Evolutionary conservation across 2,888 invertebrate genomes (phyloP), one percentile per base, ranked within the genome.

Genomic region (Euproctis similis): DNA sequence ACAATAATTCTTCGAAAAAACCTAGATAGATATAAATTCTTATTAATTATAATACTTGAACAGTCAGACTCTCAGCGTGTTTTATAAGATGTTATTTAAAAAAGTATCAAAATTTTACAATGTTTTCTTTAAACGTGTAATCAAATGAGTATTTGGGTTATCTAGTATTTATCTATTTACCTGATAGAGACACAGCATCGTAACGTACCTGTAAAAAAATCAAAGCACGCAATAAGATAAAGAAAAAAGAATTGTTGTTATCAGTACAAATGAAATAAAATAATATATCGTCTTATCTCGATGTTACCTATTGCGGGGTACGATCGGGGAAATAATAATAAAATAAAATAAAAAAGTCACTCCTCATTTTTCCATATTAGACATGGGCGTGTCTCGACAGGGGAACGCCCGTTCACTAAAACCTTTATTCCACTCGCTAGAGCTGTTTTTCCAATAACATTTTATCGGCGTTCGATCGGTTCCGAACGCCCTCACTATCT

Each of bases 401-500:
- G 61, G 71, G 70, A 58, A 76, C 81, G 81, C 80, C 81, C 45
- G 59, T 57, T 54, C 61, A 50, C 59, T 59, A 46, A 62, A 73
- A 63, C 73, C 67, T 67, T 73, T 65, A 56, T 53, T 48, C 64
- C 53, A 58, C 59, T 56, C 62, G 57, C 65, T 80, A 82, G 65
- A 77, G 81, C 62, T 69, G 70, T 70, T 72, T 80, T 81, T 82
- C 76, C 80, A 72, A 77, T 80, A 77, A 55, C 54, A 43, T 47
- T 44, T 63, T 73, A 81, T 81, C 80, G 74, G 69, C 55, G 63
- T 75, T 74, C 82, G 80, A 82, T 82, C 82, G 73, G 68, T 72
- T 68, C 67, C 69, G 59, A 76, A 82, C 82, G 81, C 82, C 82
- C 78, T 76, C 68, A 78, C 82, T 81, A 82, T 82, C 82, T 82